A percentile compares a stretch with the other conserved stretches of the same genome.
These are phyloP conservation scores for Pocillopora grandis DNA, from an alignment of 92 coral and sea anemone species.

Conservation along the genomic window DNA sequence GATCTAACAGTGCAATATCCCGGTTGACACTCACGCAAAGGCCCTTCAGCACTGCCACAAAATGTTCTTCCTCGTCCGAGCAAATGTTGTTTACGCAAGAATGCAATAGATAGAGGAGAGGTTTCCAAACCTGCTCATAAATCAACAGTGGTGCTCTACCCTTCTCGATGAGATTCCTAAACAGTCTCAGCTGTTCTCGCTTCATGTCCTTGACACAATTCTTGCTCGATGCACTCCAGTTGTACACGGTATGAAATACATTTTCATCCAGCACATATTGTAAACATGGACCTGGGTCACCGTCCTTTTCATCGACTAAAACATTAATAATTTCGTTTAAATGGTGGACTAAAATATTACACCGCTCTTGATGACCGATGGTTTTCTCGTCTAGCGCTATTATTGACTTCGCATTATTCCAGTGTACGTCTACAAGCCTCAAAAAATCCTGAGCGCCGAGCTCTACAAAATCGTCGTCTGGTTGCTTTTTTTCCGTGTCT, in stretches of 20 bases:
- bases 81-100: slow-evolving; percentile 80
- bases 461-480: slow-evolving; percentile 37
- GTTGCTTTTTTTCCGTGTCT: slow-evolving; percentile 59
- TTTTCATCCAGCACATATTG: slow-evolving; percentile 85
- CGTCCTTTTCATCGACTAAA: slow-evolving; percentile 88
- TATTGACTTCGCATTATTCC: slow-evolving; percentile 82
- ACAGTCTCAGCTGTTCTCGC: slow-evolving; percentile 84
- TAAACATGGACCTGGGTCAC: slow-evolving; percentile 90
- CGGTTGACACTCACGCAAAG: slow-evolving; percentile 94
- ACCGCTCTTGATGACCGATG: slow-evolving; percentile 76
- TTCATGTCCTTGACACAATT: slow-evolving; percentile 83
- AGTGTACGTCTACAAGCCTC: slow-evolving; percentile 77
- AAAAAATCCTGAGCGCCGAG: slow-evolving; percentile 63
- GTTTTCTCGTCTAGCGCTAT: slow-evolving; percentile 85
- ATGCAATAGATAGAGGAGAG: slow-evolving; percentile 78
- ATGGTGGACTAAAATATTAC: slow-evolving; percentile 88
- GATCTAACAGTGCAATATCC: slow-evolving; percentile 83
- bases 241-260: slow-evolving; percentile 74
- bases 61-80: slow-evolving; percentile 82
- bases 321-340: slow-evolving; percentile 79
- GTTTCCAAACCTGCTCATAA: slow-evolving; percentile 91
- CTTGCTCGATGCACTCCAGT: slow-evolving; percentile 80
- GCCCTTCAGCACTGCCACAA: slow-evolving; percentile 90
- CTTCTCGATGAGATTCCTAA: slow-evolving; percentile 79
- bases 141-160: slow-evolving; percentile 81